A percentile compares a stretch with the other conserved stretches of the same genome.
Evolutionary conservation across 2,797 vertebrate genomes (phyloP).

Genomic region (Jordanella pulchra): DNA sequence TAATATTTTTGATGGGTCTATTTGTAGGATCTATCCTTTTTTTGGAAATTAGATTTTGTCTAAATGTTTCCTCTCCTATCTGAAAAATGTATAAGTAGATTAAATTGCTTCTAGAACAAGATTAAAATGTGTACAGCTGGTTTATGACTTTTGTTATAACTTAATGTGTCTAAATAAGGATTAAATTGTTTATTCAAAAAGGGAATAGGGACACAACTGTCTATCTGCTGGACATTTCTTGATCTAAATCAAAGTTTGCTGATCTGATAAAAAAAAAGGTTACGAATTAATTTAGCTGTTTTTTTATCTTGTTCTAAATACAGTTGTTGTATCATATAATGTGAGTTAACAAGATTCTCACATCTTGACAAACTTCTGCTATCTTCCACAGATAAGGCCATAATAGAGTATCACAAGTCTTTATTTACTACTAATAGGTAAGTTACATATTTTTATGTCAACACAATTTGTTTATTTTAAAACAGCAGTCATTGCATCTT

Average conservation of each 20-base stretch:
- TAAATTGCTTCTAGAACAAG: neutral
- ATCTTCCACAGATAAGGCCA: too few species aligned
- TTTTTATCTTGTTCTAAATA: too few species aligned
- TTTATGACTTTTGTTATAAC: neutral
- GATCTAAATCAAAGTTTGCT: neutral
- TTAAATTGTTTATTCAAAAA: neutral
- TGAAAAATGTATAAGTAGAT: neutral
- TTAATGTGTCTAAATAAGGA: neutral
- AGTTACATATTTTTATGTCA: too few species aligned
- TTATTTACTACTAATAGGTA: too few species aligned
- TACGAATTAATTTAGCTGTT: neutral
- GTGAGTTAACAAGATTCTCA: too few species aligned
- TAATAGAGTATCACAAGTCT: too few species aligned
- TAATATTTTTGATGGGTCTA: neutral
- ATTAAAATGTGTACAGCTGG: neutral
- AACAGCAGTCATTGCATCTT: too few species aligned
- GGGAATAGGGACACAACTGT: neutral
- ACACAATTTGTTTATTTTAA: too few species aligned
- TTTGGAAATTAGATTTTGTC: neutral
- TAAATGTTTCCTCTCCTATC: neutral
- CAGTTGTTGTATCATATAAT: too few species aligned
- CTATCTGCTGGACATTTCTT: neutral
- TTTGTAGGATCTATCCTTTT: neutral
- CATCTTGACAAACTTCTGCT: too few species aligned
- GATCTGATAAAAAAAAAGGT: neutral